phyloP scores from a whole-genome alignment of 2,797 vertebrate species.

The Sebastes flavidus region DNA sequence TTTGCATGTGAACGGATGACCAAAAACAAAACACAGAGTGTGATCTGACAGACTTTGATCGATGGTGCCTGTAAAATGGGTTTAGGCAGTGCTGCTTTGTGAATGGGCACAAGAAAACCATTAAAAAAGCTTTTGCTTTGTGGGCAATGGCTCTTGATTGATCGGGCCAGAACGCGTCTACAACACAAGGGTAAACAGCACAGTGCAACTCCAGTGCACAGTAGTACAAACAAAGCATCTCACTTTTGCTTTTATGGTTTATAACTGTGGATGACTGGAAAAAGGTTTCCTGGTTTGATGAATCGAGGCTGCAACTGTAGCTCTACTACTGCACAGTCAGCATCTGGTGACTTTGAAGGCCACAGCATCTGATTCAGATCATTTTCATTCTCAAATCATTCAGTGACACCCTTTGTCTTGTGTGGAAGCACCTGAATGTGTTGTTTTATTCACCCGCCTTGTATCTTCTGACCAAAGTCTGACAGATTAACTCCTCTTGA shows the following conservation, averaged over 20 bases:
- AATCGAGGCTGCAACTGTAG: background rate
- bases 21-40: background rate
- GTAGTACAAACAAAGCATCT: background rate
- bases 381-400: background rate
- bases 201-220: background rate
- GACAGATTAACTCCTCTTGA: background rate
- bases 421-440: background rate
- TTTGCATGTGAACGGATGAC: background rate
- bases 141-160: background rate
- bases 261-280: background rate
- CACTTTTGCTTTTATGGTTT: background rate
- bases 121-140: background rate
- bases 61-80: background rate
- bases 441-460: background rate
- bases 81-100: background rate
- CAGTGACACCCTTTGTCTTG: background rate
- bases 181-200: background rate
- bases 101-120: background rate
- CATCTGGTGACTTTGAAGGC: background rate
- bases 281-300: background rate
- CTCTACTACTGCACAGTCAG: background rate
- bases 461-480: background rate
- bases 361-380: background rate
- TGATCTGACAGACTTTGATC: background rate
- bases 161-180: background rate